Evolutionary conservation across 2,113 vertebrate species (phyloP).

Genomic region (Periophthalmus modestus): DNA sequence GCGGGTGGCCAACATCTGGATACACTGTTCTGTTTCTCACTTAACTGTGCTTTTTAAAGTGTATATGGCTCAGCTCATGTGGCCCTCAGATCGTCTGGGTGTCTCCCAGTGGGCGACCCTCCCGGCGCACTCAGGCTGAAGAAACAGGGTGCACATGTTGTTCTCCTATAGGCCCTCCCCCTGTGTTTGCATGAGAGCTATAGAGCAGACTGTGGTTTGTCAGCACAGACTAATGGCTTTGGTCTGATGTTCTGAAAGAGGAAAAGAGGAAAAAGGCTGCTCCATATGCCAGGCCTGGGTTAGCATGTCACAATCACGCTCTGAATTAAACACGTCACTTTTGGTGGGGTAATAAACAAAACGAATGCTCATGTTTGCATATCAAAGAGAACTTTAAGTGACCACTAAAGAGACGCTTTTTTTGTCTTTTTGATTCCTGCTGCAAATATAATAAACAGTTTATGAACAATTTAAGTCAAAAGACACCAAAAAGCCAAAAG

Average conservation of each 20-base stretch:
- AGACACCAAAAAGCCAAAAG: background rate
- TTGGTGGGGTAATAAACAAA: slow-evolving; percentile 1
- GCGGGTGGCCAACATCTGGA: slow-evolving; percentile 47
- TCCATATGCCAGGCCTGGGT: slow-evolving; percentile 21
- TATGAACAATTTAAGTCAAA: background rate
- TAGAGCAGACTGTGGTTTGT: slow-evolving; percentile 23
- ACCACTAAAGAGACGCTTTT: too few relatives aligned
- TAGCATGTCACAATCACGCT: slow-evolving; percentile 28
- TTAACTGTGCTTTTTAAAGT: slow-evolving; percentile 23
- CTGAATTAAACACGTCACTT: slow-evolving; percentile 33
- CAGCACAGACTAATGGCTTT: slow-evolving; percentile 28
- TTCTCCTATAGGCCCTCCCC: slow-evolving; percentile 27
- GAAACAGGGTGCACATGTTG: slow-evolving; percentile 45
- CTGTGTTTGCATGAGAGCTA: slow-evolving; percentile 24
- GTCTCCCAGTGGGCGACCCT: slow-evolving; percentile 44
- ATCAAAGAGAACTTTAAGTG: background rate
- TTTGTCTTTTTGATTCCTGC: background rate
- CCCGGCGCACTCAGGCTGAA: slow-evolving; percentile 49
- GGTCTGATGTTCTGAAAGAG: slow-evolving; percentile 18
- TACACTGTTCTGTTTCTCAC: slow-evolving; percentile 24
- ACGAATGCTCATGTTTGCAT: background rate
- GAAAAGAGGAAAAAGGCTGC: slow-evolving; percentile 6
- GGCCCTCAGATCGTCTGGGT: slow-evolving; percentile 20
- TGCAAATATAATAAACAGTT: background rate
- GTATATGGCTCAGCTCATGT: slow-evolving; percentile 44